Percentiles rank a stretch among this genome's conserved stretches.
Conservation (phyloP, 2,888 invertebrate genomes). For the Metellina segmentata region DNA sequence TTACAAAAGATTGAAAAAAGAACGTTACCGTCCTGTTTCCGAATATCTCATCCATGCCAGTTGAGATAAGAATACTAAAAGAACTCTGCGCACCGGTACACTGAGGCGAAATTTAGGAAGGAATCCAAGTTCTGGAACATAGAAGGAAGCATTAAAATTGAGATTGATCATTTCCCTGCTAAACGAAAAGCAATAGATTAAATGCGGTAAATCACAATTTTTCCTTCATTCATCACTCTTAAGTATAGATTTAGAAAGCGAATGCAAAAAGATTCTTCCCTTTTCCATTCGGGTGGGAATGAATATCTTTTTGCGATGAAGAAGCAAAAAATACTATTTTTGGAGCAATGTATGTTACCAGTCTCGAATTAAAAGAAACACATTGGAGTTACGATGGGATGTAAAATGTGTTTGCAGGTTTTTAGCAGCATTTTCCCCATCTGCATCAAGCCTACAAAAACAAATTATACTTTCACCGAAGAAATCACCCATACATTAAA, state of each 20-base stretch:
- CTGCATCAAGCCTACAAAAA: background rate
- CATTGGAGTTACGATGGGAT: background rate
- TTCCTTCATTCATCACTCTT: slow-evolving; percentile 17
- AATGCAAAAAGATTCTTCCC: background rate
- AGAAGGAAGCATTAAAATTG: slow-evolving; percentile 7
- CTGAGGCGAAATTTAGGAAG: background rate
- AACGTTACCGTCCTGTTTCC: no score
- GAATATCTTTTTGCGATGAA: background rate
- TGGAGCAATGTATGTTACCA: background rate
- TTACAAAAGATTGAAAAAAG: no score
- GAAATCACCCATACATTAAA: background rate
- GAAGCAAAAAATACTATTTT: background rate
- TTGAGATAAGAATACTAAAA: background rate
- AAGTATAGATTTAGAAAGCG: slow-evolving; percentile 17
- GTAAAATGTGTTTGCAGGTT: background rate
- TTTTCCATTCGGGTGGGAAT: background rate
- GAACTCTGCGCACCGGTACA: background rate
- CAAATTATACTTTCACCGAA: background rate
- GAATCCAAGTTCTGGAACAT: background rate
- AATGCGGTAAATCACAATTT: slow-evolving; percentile 31
- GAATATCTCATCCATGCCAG: background rate
- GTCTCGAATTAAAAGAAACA: background rate
- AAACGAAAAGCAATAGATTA: background rate
- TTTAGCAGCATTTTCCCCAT: background rate
- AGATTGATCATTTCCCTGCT: slow-evolving; percentile 28